Evolutionary conservation across 2,797 vertebrate species (phyloP), one percentile per base, ranked within the genome.

Genomic region (Eulemur albifrons): DNA sequence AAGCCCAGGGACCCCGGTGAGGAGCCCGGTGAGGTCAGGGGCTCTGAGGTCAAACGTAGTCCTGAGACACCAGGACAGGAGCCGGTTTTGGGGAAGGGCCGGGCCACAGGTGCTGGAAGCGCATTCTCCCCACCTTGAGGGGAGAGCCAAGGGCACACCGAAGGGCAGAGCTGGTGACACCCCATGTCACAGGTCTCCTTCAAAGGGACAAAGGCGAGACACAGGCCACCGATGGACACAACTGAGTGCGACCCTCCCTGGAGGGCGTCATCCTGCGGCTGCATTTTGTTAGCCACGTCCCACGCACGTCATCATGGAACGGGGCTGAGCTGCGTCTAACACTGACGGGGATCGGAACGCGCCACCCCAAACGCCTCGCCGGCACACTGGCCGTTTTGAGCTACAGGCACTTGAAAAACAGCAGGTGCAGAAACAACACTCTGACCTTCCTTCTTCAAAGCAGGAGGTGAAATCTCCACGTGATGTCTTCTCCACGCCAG

Each of bases 141-240:
- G 30, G n/a, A 45, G 14, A 52, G n/a, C 25, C 9, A 17, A 13
- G n/a, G 20, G 59, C 10, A 3, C 50, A 5, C 17, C 10, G 27
- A 35, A 57, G 27, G 1, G 4, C 32, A 14, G 0, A 15, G 82
- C 1, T 3, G 3, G 25, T 9, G 43, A 63, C 18, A 20, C 32
- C 15, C 27, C 27, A 21, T 27, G 9, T 48, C 45, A 21, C 5
- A 0, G 14, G 50, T 35, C 45, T 23, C 30, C 30, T 67, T 54
- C 40, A 72, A 92, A 45, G n/a, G 43, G 35, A 61, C 54, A 61
- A 43, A 63, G 43, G 45, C 9, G 9, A 70, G 54, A 84, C 18
- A 30, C 3, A 27, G 40, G 20, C 40, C 54, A 0, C n/a, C 0
- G 4, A 43, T 0, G 5, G 50, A 30, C 38, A 81, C 4, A 21